phyloP scores from a whole-genome alignment of 2,113 vertebrate species.

The Numenius arquata region DNA sequence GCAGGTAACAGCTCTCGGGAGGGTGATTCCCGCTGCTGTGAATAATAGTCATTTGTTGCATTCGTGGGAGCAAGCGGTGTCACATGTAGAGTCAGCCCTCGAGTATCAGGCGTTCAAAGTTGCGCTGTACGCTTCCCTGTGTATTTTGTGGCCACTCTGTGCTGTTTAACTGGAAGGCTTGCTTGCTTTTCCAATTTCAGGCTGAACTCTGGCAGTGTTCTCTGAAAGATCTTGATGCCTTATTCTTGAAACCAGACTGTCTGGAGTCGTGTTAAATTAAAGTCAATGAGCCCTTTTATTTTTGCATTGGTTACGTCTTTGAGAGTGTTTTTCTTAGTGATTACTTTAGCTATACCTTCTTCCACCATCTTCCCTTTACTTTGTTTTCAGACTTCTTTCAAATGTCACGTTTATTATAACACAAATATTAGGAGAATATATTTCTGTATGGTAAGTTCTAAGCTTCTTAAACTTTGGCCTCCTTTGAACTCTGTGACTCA shows the following conservation, averaged over 20 bases:
- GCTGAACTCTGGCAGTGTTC: not conserved
- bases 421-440: not conserved
- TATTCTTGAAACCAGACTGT: accelerated
- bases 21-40: not conserved
- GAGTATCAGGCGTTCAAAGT: accelerated
- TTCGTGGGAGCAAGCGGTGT: not conserved
- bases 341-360: not conserved
- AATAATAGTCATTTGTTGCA: accelerated
- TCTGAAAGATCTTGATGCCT: accelerated
- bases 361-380: not conserved
- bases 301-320: not conserved
- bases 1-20: not conserved
- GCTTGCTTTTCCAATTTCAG: not conserved
- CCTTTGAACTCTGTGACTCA: conserved; percentile 9
- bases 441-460: not conserved
- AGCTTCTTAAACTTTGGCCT: not conserved
- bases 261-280: not conserved
- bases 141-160: accelerated
- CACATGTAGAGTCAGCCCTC: not conserved
- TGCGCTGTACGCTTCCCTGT: accelerated
- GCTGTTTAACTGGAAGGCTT: not conserved
- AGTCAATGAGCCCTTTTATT: accelerated
- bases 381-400: not conserved
- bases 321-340: not conserved
- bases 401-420: not conserved